Percentiles rank a stretch among this genome's conserved stretches.
Conservation (phyloP, 2,888 invertebrate genomes). For the Eilema griseolum region DNA sequence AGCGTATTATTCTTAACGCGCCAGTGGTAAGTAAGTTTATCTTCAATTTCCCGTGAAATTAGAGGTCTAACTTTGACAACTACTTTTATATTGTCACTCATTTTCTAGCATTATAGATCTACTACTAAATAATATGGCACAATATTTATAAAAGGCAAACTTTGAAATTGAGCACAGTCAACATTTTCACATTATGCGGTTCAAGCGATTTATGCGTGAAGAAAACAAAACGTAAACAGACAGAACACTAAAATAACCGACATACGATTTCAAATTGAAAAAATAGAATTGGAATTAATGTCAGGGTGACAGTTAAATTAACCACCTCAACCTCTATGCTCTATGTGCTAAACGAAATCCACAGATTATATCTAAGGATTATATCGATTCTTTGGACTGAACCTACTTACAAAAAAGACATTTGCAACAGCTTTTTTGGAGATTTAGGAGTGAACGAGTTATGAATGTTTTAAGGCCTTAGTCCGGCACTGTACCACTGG, state of each 20-base stretch:
- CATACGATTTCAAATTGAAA: conserved; percentile 66
- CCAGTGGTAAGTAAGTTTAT: conserved; percentile 88
- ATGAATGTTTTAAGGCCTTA: too few relatives aligned
- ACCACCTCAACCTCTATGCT: neutral
- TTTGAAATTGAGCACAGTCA: conserved; percentile 27
- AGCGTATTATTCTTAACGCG: conserved; percentile 87
- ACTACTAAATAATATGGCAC: conserved; percentile 38
- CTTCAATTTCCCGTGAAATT: conserved; percentile 88
- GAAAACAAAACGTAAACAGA: conserved; percentile 48
- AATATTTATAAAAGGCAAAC: conserved; percentile 36
- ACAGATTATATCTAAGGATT: too few relatives aligned
- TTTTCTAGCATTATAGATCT: conserved; percentile 63
- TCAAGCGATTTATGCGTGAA: conserved; percentile 26
- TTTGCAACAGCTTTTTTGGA: too few relatives aligned
- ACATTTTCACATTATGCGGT: conserved; percentile 22
- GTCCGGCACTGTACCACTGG: too few relatives aligned
- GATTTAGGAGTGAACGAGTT: too few relatives aligned
- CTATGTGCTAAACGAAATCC: too few relatives aligned
- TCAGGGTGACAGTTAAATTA: neutral
- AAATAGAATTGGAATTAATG: conserved; percentile 42
- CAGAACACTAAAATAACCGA: conserved; percentile 70
- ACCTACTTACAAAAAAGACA: too few relatives aligned
- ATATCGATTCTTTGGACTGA: too few relatives aligned
- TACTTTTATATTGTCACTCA: conserved; percentile 91
- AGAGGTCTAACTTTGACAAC: conserved; percentile 91